Evolutionary conservation across 1,140 invertebrate species (phyloP).

Genomic region (Penaeus chinensis): DNA sequence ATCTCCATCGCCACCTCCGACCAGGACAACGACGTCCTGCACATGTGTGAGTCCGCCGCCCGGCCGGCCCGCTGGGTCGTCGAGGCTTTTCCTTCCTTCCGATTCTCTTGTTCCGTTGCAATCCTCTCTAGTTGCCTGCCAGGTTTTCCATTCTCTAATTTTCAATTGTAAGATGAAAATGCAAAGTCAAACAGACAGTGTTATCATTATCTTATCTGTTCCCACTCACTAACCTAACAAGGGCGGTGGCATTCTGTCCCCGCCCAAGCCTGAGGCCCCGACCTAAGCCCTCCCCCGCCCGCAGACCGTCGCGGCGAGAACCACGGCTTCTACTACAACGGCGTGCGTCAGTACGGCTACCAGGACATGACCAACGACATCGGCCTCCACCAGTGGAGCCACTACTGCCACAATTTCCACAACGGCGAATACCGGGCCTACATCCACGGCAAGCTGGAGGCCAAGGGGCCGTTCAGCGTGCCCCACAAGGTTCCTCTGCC

Average conservation of each 20-base stretch:
- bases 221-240: no score
- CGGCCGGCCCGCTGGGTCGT: no score
- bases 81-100: no score
- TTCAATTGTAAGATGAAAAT: no score
- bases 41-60: constrained; percentile 8
- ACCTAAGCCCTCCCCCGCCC: no score
- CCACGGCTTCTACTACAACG: constrained; percentile 32
- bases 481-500: neutral
- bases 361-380: constrained; percentile 1
- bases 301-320: constrained; percentile 24
- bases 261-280: no score
- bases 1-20: constrained; percentile 18
- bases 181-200: no score
- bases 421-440: constrained; percentile 25
- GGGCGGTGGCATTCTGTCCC: no score
- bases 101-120: no score
- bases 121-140: no score
- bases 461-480: constrained; percentile 14
- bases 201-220: no score
- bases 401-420: constrained; percentile 35
- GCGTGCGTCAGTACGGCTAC: constrained; percentile 4
- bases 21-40: constrained; percentile 17
- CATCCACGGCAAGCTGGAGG: constrained; percentile 1
- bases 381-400: constrained; percentile 23
- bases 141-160: no score